Base-by-base conservation (phyloP, 2,797 vertebrate genomes). In the Takifugu ocellatus region DNA sequence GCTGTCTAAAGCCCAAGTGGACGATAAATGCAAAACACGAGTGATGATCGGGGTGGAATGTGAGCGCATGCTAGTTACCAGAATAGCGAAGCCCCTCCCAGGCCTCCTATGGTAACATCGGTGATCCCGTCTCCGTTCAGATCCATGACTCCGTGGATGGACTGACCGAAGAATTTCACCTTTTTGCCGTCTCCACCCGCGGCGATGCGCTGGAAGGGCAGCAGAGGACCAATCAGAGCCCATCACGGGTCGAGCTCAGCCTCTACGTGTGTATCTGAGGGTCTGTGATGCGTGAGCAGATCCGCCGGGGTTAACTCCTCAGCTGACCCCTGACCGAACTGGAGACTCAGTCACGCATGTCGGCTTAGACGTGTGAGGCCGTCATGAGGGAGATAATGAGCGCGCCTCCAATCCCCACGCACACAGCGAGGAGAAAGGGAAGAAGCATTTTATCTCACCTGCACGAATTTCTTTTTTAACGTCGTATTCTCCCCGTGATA, bases 161-260 rank as follows among this genome's bases (percentile, higher is more conserved):
- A 97, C 77, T 98, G 97, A 39, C 97, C 97, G 63, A 99, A 99
- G 88, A 98, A 99, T 69, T 97, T 98, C 68, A 96, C 78, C 45
- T 91, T 95, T 60, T 90, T 84, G 0, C 93, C 94, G 3, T 97
- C 95, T n/a, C 95, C 96, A 27, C 96, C 94, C 49, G 96, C 95
- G 43, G 95, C 87, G 82, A 99, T 99, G 27, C 85, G 93, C 96
- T 99, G 33, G 62, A 75, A 26, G 73, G 16, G 17, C 44, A 75
- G 25, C 15, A 72, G 24, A 68, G 51, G 61, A 16, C 9, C 27
- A 53, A 46, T 43, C 42, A 54, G 14, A 29, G 2, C 2, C 16
- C 25, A 24, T n/a, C 16, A 16, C 25, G 24, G 25, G 48, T 3
- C 9, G 17, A 29, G 25, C 33, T 12, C 0, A 5, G 15, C 26